These are phyloP conservation scores for Passerina amoena DNA, from an alignment of 2,113 vertebrate genomes.

Conservation along the genomic window DNA sequence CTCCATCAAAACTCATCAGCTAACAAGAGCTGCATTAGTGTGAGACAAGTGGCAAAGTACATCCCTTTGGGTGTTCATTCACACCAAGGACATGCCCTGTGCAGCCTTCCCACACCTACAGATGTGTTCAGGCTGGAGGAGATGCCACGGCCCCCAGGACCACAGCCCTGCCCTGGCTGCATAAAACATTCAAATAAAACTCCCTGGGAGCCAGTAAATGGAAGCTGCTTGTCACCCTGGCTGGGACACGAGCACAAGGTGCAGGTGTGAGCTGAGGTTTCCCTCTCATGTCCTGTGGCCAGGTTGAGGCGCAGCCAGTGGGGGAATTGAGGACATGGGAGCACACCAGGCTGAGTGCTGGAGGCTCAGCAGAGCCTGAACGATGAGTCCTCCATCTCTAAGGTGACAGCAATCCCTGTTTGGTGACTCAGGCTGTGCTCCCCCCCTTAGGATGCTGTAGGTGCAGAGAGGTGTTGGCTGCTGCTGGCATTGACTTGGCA, in stretches of 20 bases:
- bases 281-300: background rate
- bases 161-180: background rate
- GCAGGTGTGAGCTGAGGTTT: constrained; percentile 18
- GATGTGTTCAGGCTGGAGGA: fast-evolving
- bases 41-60: background rate
- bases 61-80: background rate
- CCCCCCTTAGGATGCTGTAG: background rate
- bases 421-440: background rate
- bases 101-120: background rate
- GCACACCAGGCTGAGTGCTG: background rate
- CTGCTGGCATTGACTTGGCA: background rate
- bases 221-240: background rate
- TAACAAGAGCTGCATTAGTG: background rate
- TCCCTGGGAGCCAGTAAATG: background rate
- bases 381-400: background rate
- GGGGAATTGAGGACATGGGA: background rate
- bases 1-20: constrained; percentile 10
- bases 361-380: background rate
- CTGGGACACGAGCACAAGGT: background rate
- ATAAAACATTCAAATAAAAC: background rate
- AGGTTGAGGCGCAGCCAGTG: background rate
- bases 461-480: background rate
- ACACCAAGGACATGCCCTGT: background rate
- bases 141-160: background rate
- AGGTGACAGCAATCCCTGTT: background rate